Evolutionary conservation across 2,113 vertebrate genomes (phyloP), one percentile per base, ranked within the genome.

Genomic region (Meles meles): DNA sequence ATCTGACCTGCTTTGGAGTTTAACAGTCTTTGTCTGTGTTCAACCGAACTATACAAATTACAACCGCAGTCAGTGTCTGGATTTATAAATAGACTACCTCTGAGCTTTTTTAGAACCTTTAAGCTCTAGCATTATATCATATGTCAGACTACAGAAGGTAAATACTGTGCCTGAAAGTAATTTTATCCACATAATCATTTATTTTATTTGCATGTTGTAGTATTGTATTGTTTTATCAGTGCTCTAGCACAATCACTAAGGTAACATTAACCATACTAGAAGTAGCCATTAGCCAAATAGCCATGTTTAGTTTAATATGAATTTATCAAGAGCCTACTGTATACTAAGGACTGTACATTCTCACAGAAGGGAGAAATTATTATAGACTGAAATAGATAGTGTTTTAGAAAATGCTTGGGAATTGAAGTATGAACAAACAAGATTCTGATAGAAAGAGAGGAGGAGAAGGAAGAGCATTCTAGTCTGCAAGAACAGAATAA

Each of bases 1-100:
- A 96, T 96, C 61, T 96, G 93, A 94, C 81, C 95, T 93, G 88
- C 90, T 95, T 93, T 95, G 42, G 84, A 80, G 76, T 96, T 97
- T 74, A 94, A 72, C n/a, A 49, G 65, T 96, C 95, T 97, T 97
- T 97, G 96, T 96, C 93, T 96, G 52, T 96, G 65, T 95, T 98
- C 94, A 96, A 9, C 90, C 82, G 90, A 93, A 96, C 94, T 97
- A 25, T 71, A 88, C 65, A 96, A 61, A 97, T 96, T 96, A 63
- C 42, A 97, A 84, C 82, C 13, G 0, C 81, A 95, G 81, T 95
- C 49, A 15, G 4, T 97, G 82, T 96, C 90, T 95, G 81, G 55
- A 94, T 95, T 95, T 97, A 95, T 97, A 93, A 98, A 88, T 95
- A 97, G 84, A 93, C 39, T 84, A 74, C 49, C 31, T 80, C n/a